Conservation (phyloP, 30 jellyfish, hydroid and myxozoan genomes). For the Phacellophora camtschatica region DNA sequence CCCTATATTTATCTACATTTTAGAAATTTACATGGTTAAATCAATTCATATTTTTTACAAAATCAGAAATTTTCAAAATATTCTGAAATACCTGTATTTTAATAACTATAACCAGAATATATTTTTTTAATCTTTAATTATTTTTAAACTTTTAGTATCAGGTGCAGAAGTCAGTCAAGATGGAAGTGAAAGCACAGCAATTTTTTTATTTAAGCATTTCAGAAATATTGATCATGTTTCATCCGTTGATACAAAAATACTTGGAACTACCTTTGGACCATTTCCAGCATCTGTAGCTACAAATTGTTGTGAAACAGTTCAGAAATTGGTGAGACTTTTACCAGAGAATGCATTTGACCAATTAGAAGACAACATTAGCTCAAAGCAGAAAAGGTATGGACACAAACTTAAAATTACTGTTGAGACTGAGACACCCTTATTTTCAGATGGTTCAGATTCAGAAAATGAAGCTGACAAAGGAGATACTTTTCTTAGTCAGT, state of each 20-base stretch:
- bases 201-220: slow-evolving; percentile 73
- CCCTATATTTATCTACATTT: not conserved
- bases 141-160: slow-evolving; percentile 79
- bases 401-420: slow-evolving; percentile 56
- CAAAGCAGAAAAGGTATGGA: slow-evolving; percentile 55
- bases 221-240: slow-evolving; percentile 44
- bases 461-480: slow-evolving; percentile 50
- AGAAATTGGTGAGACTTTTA: slow-evolving; percentile 28
- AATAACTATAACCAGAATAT: too few species aligned
- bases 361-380: not conserved
- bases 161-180: slow-evolving; percentile 63
- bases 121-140: too few species aligned
- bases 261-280: slow-evolving; percentile 71
- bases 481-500: slow-evolving; percentile 58
- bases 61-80: too few species aligned
- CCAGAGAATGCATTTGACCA: slow-evolving; percentile 45
- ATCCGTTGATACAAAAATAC: slow-evolving; percentile 65
- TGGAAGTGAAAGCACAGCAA: slow-evolving; percentile 74
- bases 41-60: not conserved
- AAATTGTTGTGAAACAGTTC: slow-evolving; percentile 71
- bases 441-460: slow-evolving; percentile 51
- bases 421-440: not conserved
- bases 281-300: slow-evolving; percentile 78
- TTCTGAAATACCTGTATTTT: too few species aligned
- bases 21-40: not conserved